Conservation (phyloP, 1,140 invertebrate species). For the Drosophila orena region DNA sequence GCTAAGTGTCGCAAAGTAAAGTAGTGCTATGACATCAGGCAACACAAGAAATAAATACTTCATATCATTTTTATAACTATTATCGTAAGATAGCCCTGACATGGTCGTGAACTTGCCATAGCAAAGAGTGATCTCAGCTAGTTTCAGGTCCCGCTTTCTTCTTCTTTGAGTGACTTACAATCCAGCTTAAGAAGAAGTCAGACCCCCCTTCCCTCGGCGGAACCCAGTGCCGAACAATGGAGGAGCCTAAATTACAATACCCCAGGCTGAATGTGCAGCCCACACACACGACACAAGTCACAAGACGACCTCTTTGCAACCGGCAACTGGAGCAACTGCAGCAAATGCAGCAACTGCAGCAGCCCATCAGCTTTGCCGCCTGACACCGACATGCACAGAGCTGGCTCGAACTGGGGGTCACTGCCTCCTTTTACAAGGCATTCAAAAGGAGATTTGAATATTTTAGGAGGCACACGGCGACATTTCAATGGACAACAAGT, state of each 20-base stretch:
- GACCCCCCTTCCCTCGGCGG: not conserved
- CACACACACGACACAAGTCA: conserved; percentile 54
- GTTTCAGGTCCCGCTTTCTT: not conserved
- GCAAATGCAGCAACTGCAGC: conserved; percentile 45
- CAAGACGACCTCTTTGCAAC: conserved; percentile 37
- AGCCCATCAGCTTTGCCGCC: conserved; percentile 14
- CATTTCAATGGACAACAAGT: conserved; percentile 77
- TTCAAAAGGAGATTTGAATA: conserved; percentile 81
- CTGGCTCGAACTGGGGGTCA: conserved; percentile 60
- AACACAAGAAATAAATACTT: not conserved
- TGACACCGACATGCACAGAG: conserved; percentile 23
- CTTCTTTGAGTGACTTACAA: not conserved
- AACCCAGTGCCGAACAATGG: conserved; percentile 29
- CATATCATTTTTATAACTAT: not conserved
- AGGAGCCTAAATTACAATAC: conserved; percentile 55
- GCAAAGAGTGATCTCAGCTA: not conserved
- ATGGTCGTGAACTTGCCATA: not conserved
- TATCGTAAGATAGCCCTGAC: not conserved
- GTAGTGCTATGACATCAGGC: not conserved
- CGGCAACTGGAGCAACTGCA: conserved; percentile 9
- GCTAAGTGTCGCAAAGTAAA: not conserved
- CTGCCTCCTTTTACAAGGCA: conserved; percentile 73
- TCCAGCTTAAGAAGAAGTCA: not conserved
- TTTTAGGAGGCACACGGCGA: conserved; percentile 69
- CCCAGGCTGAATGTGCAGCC: conserved; percentile 19